These are phyloP conservation scores for Podilymbus podiceps DNA, from an alignment of 2,113 vertebrate species.

Conservation along the genomic window DNA sequence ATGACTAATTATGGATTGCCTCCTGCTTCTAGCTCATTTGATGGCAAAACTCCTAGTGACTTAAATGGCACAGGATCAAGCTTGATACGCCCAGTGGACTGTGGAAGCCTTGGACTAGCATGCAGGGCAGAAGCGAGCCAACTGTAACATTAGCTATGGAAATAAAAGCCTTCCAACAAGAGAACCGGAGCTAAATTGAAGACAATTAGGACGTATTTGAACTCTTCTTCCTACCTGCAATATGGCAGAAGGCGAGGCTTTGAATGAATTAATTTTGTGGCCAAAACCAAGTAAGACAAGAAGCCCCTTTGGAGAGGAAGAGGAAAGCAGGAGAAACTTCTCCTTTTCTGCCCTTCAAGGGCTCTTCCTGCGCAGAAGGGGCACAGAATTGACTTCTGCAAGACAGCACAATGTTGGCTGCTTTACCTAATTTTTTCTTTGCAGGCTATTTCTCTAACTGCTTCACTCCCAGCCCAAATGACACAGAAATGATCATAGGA, in stretches of 20 bases:
- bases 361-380: background rate
- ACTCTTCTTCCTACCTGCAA: background rate
- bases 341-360: background rate
- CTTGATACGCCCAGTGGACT: background rate
- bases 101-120: background rate
- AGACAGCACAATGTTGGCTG: background rate
- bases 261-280: background rate
- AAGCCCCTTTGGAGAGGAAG: background rate
- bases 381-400: background rate
- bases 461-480: background rate
- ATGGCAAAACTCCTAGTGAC: background rate
- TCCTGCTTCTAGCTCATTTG: background rate
- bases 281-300: background rate
- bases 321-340: background rate
- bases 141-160: background rate
- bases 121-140: background rate
- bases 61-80: background rate
- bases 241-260: background rate
- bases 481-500: background rate
- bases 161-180: background rate
- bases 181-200: background rate
- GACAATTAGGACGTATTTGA: background rate
- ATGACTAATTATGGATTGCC: conserved; percentile 19
- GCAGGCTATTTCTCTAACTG: background rate
- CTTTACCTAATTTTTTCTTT: background rate